A percentile compares a stretch with the other conserved stretches of the same genome.
Evolutionary conservation across 1,140 invertebrate genomes (phyloP).

Genomic region (Aphis craccivora): DNA sequence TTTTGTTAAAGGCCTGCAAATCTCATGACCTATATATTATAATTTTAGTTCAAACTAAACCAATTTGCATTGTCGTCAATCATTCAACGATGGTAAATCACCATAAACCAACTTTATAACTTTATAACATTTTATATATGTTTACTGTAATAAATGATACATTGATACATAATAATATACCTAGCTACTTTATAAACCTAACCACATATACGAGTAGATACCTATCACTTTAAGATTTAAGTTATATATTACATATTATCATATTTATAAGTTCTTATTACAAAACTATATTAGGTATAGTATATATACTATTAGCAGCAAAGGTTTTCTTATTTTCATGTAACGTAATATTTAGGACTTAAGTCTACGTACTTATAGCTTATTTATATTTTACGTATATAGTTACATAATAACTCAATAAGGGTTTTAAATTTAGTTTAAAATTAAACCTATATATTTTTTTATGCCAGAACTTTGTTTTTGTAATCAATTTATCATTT

Average conservation of each 20-base stretch:
- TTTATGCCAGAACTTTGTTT: too few relatives aligned
- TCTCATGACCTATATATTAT: background rate
- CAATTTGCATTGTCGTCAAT: background rate
- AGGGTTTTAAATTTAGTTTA: background rate
- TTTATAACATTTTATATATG: background rate
- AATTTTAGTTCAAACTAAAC: conserved; percentile 3
- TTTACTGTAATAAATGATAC: background rate
- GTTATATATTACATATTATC: too few relatives aligned
- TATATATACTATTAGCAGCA: too few relatives aligned
- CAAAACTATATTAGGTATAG: too few relatives aligned
- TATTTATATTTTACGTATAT: background rate
- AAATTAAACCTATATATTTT: background rate
- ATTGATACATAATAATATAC: background rate
- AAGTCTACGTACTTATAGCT: too few relatives aligned
- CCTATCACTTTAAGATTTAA: too few relatives aligned
- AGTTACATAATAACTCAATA: background rate
- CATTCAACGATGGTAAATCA: background rate
- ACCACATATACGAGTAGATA: too few relatives aligned
- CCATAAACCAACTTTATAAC: background rate
- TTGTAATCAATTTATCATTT: too few relatives aligned
- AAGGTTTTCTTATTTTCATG: too few relatives aligned
- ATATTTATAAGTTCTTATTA: too few relatives aligned
- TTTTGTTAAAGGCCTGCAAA: background rate
- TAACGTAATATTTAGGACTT: too few relatives aligned
- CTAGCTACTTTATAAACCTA: background rate